phyloP scores from a whole-genome alignment of 2,113 vertebrate species.

The Vulpes vulpes region DNA sequence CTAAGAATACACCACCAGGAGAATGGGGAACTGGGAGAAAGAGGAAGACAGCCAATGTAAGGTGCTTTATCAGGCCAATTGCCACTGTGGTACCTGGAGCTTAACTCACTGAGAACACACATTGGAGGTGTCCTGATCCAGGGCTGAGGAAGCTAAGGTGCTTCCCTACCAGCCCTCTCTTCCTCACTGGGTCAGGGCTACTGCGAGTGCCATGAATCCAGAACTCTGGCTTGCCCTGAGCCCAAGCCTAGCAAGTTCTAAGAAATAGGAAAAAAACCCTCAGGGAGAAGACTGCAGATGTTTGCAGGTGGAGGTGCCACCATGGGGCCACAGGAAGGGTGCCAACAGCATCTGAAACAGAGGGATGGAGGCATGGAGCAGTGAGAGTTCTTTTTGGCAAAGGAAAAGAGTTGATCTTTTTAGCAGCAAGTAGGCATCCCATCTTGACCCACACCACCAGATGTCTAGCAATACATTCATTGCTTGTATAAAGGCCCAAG shows the following conservation, averaged over 20 bases:
- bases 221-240: background rate
- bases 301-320: background rate
- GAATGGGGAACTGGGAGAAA: background rate
- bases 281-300: background rate
- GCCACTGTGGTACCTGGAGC: too few species aligned
- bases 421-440: background rate
- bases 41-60: background rate
- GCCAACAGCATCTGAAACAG: background rate
- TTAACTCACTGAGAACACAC: accelerated
- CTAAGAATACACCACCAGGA: background rate
- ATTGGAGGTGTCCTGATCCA: accelerated
- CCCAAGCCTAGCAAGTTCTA: background rate
- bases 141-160: background rate
- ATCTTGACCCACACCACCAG: background rate
- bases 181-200: background rate
- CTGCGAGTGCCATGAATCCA: background rate
- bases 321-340: accelerated
- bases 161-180: accelerated
- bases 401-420: background rate
- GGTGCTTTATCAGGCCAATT: background rate
- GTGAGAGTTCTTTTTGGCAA: background rate
- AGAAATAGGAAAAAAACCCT: background rate
- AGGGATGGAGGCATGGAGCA: background rate
- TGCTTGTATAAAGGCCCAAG: background rate
- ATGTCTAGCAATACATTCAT: background rate